Evolutionary conservation across 2,113 vertebrate species (phyloP).

Genomic region (Anoplopoma fimbria): DNA sequence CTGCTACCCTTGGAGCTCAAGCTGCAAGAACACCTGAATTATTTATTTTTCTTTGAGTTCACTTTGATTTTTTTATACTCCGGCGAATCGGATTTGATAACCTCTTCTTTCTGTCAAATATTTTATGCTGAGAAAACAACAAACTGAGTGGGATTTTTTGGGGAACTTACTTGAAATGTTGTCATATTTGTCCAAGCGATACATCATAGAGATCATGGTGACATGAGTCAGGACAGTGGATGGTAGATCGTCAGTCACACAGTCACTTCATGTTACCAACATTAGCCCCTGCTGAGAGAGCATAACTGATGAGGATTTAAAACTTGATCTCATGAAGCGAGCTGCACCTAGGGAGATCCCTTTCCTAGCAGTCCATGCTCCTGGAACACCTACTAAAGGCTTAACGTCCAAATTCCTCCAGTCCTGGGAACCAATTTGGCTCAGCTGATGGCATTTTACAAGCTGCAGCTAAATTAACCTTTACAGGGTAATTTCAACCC

Average conservation of each 20-base stretch:
- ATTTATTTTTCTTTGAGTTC: conserved; percentile 21
- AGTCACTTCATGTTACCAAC: conserved; percentile 38
- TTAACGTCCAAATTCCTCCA: conserved; percentile 47
- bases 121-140: conserved; percentile 42
- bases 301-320: conserved; percentile 57
- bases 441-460: conserved; percentile 33
- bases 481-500: conserved; percentile 2
- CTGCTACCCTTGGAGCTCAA: background rate
- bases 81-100: conserved; percentile 14
- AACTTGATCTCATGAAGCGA: conserved; percentile 56
- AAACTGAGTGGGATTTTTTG: background rate
- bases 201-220: background rate
- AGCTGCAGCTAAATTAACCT: conserved; percentile 34
- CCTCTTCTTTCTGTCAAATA: conserved; percentile 32
- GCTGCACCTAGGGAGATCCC: conserved; percentile 51
- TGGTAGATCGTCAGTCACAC: conserved; percentile 25
- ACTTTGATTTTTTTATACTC: conserved; percentile 37
- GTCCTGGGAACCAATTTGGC: conserved; percentile 52
- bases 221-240: conserved; percentile 13
- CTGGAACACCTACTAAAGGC: conserved; percentile 49
- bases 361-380: conserved; percentile 22
- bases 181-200: conserved; percentile 3
- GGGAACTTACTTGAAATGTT: conserved; percentile 3
- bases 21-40: conserved; percentile 28
- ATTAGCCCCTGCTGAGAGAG: conserved; percentile 52